A percentile compares a stretch with the other conserved stretches of the same genome.
Evolutionary conservation across 2,888 invertebrate genomes (phyloP).

Genomic region (Abrostola tripartita): DNA sequence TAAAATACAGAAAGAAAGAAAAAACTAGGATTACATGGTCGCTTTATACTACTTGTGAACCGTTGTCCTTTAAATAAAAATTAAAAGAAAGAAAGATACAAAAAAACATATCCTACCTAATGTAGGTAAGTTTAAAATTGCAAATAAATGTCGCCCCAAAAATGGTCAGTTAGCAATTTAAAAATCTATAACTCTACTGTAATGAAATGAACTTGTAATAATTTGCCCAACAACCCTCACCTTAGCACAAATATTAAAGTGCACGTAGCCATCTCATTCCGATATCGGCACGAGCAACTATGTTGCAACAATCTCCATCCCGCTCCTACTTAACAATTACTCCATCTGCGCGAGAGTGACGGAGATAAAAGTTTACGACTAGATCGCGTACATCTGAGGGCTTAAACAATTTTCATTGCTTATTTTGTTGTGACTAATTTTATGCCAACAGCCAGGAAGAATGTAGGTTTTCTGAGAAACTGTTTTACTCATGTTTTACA

Average conservation of each 20-base stretch:
- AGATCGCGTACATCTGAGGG: constrained; percentile 78
- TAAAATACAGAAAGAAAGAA: too few relatives aligned
- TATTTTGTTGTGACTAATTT: constrained; percentile 85
- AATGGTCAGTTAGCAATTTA: too few relatives aligned
- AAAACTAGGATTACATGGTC: too few relatives aligned
- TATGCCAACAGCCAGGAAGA: constrained; percentile 72
- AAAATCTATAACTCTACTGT: too few relatives aligned
- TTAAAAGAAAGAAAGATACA: too few relatives aligned
- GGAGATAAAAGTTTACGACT: constrained; percentile 75
- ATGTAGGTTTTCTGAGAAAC: constrained; percentile 69
- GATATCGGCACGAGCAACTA: constrained; percentile 75
- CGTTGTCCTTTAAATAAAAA: too few relatives aligned
- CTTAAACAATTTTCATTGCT: constrained; percentile 80
- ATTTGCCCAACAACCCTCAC: constrained; percentile 39
- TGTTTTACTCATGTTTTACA: constrained; percentile 56
- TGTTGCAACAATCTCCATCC: constrained; percentile 70
- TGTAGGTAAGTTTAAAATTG: constrained; percentile 6
- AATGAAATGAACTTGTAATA: constrained; percentile 17
- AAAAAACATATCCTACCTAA: too few relatives aligned
- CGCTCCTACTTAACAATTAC: constrained; percentile 55
- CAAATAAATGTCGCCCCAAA: too few relatives aligned
- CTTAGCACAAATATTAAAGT: constrained; percentile 60
- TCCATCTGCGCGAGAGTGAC: constrained; percentile 60
- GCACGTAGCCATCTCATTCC: constrained; percentile 73
- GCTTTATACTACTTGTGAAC: too few relatives aligned